Conservation (phyloP, 2,797 vertebrate species). For the Petrocephalus sullivani region DNA sequence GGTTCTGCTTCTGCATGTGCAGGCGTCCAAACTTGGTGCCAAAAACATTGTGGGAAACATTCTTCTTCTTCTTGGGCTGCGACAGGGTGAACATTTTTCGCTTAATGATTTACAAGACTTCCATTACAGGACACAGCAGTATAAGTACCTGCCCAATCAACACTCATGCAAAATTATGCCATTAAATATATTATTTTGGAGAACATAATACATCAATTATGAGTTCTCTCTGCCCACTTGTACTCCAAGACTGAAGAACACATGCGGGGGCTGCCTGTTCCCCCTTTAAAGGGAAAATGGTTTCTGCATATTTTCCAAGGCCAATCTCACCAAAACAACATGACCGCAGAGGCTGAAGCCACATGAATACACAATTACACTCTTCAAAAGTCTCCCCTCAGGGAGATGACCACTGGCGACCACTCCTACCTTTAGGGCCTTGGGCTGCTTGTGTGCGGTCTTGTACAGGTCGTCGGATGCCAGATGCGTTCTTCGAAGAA, state of each 20-base stretch:
- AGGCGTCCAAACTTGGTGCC: slow-evolving; percentile 84
- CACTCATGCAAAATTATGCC: background rate
- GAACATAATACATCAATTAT: background rate
- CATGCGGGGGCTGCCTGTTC: background rate
- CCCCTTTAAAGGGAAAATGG: background rate
- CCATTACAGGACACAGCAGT: background rate
- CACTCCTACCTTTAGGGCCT: slow-evolving; percentile 75
- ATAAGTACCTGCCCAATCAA: background rate
- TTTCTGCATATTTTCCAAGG: background rate
- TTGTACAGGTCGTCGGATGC: slow-evolving; percentile 91
- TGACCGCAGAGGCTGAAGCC: background rate
- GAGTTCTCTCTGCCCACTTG: background rate
- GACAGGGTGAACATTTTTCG: background rate
- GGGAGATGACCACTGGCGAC: background rate
- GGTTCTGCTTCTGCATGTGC: slow-evolving; percentile 95
- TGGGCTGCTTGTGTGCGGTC: slow-evolving; percentile 75
- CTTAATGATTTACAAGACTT: background rate
- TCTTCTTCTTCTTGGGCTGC: slow-evolving; percentile 93
- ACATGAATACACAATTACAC: background rate
- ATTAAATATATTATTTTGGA: background rate
- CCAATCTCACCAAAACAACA: background rate
- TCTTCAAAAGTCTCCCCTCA: background rate
- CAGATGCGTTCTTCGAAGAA: slow-evolving; percentile 80
- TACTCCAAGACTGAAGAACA: background rate
- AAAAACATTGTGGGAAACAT: slow-evolving; percentile 83